Conservation (phyloP, 2,797 vertebrate species). For the Sebastes paucispinis region DNA sequence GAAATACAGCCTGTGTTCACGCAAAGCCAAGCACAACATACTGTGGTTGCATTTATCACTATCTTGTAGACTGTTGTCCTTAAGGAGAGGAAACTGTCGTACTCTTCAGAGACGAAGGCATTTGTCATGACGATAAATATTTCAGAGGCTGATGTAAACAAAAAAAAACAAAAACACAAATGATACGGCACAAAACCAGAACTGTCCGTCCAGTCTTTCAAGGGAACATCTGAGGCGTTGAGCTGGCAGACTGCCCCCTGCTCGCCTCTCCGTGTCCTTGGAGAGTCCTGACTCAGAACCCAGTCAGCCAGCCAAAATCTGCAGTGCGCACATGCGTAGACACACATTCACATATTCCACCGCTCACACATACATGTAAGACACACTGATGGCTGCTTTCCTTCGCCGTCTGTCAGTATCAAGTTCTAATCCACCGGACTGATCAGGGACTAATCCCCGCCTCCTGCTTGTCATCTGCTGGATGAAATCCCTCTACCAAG, state of each 20-base stretch:
- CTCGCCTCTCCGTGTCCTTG: constrained; percentile 71
- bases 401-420: constrained; percentile 54
- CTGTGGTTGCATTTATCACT: not conserved
- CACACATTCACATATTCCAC: constrained; percentile 18
- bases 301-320: constrained; percentile 66
- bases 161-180: not conserved
- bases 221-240: constrained; percentile 51
- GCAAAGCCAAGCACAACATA: not conserved
- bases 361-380: constrained; percentile 14
- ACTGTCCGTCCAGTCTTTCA: constrained; percentile 44
- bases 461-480: constrained; percentile 74
- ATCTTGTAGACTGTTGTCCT: not conserved
- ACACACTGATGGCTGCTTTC: constrained; percentile 48
- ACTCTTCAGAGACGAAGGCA: not conserved
- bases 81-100: not conserved
- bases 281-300: constrained; percentile 79
- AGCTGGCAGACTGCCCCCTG: constrained; percentile 48
- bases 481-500: constrained; percentile 49
- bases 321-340: constrained; percentile 33
- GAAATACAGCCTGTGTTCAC: constrained; percentile 2
- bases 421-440: constrained; percentile 66
- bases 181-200: constrained; percentile 10
- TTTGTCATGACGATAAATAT: not conserved
- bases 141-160: not conserved
- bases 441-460: constrained; percentile 76